Evolutionary conservation across 2,888 invertebrate genomes (phyloP), one percentile per base, ranked within the genome.

Genomic region (Julus scandinavius): DNA sequence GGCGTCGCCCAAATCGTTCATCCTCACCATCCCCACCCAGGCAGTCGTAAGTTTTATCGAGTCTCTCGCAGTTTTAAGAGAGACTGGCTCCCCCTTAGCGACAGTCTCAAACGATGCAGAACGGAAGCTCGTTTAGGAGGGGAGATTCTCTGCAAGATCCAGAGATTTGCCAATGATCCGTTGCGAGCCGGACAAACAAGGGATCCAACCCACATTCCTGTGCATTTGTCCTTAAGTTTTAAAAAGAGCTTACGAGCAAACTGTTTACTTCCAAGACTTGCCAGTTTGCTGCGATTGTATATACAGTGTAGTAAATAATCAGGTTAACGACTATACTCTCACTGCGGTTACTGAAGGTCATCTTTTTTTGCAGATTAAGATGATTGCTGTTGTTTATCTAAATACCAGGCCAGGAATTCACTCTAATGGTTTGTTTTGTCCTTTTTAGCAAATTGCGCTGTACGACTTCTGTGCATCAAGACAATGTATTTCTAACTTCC

Each of bases 71-170:
- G 72, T 72, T n/a, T 72, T 58, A 58, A 50, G 50, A 50, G 50
- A 9, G n/a, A 20, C 63, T 3, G 13, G 4, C 29, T 29, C 29
- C 72, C 72, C 72, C 72, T 29, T 29, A 29, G 72, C 72, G 72
- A 72, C 72, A 72, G 29, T 72, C 72, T 5, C 72, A 29, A 72
- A 72, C 72, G 72, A 72, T 72, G 72, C 72, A 72, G 72, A 72
- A 72, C 72, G 72, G 72, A 72, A 72, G 72, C 72, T 72, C 72
- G 72, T 72, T 72, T 72, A 29, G 11, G 29, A 72, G 29, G 29
- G 72, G 72, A 20, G 29, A 29, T 29, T 11, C 72, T 29, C 72
- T 11, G 3, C 72, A 72, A 29, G 72, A 72, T 72, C 72, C 29
- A 11, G 20, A 72, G 72, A 72, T 72, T 72, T 72, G 72, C 7